phyloP scores from a whole-genome alignment of 2,113 vertebrate genomes.

The Trogon melanurus region DNA sequence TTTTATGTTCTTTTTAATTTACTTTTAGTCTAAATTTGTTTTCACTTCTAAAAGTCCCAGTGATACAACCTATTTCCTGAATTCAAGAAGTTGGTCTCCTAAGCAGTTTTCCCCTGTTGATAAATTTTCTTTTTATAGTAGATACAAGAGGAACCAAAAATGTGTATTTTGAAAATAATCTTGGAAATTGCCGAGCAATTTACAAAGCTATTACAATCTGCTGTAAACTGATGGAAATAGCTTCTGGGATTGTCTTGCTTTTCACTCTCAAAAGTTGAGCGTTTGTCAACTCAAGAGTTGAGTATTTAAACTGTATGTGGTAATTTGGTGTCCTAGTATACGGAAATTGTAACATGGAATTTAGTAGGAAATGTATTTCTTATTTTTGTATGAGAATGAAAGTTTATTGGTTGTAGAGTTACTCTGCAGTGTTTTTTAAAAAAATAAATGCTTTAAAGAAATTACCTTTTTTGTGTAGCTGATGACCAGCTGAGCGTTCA shows the following conservation, averaged over 20 bases:
- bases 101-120: neutral
- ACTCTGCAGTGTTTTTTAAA: neutral
- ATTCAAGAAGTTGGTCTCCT: neutral
- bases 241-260: neutral
- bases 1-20: neutral
- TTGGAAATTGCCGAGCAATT: neutral
- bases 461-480: slow-evolving; percentile 64
- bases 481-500: slow-evolving; percentile 87
- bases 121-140: neutral
- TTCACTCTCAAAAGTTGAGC: neutral
- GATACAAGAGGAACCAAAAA: neutral
- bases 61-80: neutral
- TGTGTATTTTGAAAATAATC: neutral
- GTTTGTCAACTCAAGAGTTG: neutral
- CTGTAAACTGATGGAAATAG: neutral
- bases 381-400: neutral
- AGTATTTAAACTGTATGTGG: neutral
- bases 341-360: neutral
- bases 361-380: neutral
- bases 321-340: neutral
- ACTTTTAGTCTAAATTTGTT: neutral
- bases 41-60: neutral
- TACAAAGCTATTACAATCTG: neutral
- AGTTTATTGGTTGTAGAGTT: neutral
- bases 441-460: neutral